Conservation (phyloP, 1,140 invertebrate species). For the Rhagoletis pomonella region DNA sequence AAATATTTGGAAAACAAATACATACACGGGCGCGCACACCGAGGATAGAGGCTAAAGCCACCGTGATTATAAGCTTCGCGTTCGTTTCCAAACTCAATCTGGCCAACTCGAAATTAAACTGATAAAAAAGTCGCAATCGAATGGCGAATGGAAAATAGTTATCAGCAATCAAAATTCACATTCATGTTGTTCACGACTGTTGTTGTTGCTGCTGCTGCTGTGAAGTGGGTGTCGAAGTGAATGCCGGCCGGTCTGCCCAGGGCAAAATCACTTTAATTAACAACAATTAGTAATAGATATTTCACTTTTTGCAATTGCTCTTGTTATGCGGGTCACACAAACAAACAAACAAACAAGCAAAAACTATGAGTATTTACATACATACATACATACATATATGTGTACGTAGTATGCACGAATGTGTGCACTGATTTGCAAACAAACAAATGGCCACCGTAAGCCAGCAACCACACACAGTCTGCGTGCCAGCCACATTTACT, state of each 20-base stretch:
- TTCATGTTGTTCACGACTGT: conserved; percentile 1
- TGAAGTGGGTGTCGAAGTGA: not conserved
- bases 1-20: conserved; percentile 3
- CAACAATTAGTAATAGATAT: conserved; percentile 53
- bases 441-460: too few species aligned
- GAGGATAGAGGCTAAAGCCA: not conserved
- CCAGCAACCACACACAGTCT: conserved; percentile 9
- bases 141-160: conserved; percentile 45
- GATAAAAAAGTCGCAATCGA: conserved; percentile 13
- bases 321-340: not conserved
- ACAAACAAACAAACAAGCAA: too few species aligned
- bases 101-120: not conserved
- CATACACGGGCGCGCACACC: not conserved
- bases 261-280: conserved; percentile 49
- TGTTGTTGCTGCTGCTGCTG: conserved; percentile 19
- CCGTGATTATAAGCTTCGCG: not conserved
- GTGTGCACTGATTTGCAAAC: not conserved
- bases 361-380: not conserved
- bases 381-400: too few species aligned
- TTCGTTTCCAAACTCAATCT: not conserved
- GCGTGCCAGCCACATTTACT: not conserved
- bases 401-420: not conserved
- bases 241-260: not conserved
- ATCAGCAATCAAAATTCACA: conserved; percentile 50
- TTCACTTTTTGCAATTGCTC: conserved; percentile 22